phyloP scores from a whole-genome alignment of 2,113 vertebrate species.

The Ceyx melanurus region DNA sequence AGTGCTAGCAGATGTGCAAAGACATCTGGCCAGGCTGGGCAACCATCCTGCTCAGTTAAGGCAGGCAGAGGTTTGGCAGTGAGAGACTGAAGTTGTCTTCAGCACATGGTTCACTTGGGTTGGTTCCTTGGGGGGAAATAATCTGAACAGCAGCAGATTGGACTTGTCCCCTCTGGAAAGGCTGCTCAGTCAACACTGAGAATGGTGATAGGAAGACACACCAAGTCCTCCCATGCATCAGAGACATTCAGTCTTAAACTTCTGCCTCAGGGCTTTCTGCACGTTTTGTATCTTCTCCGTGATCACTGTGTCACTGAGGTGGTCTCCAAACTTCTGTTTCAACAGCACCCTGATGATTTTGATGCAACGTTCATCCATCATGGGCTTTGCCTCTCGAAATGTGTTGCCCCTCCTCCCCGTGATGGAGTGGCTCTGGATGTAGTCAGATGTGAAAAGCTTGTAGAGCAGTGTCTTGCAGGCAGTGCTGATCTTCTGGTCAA shows the following conservation, averaged over 20 bases:
- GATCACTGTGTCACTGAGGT: conserved; percentile 65
- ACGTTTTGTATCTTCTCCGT: conserved; percentile 69
- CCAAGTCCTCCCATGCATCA: not conserved
- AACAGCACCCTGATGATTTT: conserved; percentile 64
- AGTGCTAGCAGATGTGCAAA: not conserved
- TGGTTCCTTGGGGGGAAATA: not conserved
- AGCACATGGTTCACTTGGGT: accelerated
- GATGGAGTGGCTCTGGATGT: conserved; percentile 72
- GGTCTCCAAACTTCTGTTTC: conserved; percentile 68
- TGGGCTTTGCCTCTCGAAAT: conserved; percentile 60
- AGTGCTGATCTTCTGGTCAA: conserved; percentile 71
- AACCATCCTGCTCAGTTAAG: not conserved
- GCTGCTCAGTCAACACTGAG: not conserved
- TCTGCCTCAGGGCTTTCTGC: conserved; percentile 71
- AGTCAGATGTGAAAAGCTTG: conserved; percentile 63
- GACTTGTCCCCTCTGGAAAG: not conserved
- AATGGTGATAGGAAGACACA: not conserved
- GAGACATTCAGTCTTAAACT: conserved; percentile 57
- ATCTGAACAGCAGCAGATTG: not conserved
- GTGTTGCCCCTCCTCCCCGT: conserved; percentile 58
- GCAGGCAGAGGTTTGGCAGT: not conserved
- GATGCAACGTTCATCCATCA: conserved; percentile 71
- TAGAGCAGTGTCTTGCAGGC: conserved; percentile 67
- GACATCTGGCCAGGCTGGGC: not conserved
- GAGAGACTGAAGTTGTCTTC: not conserved